Base-by-base conservation (phyloP, 2,888 invertebrate genomes). In the Dinocampus coccinellae region DNA sequence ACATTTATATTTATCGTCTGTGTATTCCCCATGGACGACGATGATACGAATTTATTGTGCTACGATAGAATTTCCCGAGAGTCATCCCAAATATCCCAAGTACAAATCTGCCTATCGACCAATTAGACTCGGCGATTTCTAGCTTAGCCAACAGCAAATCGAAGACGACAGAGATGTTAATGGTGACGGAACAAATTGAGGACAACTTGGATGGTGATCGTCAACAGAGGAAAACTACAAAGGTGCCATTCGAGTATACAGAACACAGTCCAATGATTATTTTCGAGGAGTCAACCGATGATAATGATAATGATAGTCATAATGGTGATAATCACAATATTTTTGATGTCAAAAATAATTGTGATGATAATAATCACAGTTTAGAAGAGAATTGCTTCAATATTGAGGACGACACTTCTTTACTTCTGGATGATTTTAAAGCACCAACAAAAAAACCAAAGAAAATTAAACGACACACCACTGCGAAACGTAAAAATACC, bases 51-150 rank as follows among this genome's bases (percentile, higher is more conserved):
- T 47, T 47, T n/a, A 47, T 47, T 9, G 20, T 69, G 62, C 61
- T 68, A 74, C 73, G 70, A 75, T 74, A 83, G 83, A 81, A 79
- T 72, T 78, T 84, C 74, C 83, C 82, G 72, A 81, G 74, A 75
- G 80, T 80, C 73, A 76, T 80, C 64, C 77, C 81, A 74, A 75
- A 67, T 62, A 64, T 73, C 70, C 68, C 69, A 60, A 55, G 69
- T 66, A 77, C 73, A 75, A 33, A 72, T 77, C 77, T 82, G 76
- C 78, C 80, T 75, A 77, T 77, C 74, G 83, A 83, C 82, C 85
- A 85, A 83, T 81, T 82, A 82, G 84, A 83, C 80, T 78, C 83
- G 85, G 84, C 86, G 83, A 81, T 86, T 86, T 87, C 82, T 84
- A 87, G 87, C 83, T 86, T 78, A 81, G 83, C 79, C 83, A 84